Percentiles rank a stretch among this genome's conserved stretches.
Evolutionary conservation across 2,797 vertebrate species (phyloP).

Genomic region (Danio aesculapii): DNA sequence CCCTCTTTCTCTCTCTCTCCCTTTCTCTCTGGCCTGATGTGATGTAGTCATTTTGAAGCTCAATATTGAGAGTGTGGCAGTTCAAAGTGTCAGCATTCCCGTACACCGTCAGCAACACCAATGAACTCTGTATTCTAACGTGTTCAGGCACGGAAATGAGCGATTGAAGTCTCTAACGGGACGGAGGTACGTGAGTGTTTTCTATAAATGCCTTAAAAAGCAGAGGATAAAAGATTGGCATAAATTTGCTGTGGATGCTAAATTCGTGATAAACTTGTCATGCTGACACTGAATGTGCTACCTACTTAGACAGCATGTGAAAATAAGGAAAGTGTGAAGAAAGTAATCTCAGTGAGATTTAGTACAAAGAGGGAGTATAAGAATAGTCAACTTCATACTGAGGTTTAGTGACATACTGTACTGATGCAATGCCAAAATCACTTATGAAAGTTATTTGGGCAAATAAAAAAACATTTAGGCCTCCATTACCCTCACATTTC

Average conservation of each 20-base stretch:
- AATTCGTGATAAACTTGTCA: background rate
- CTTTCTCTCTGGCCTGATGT: slow-evolving; percentile 7
- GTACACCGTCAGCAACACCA: background rate
- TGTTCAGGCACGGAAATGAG: slow-evolving; percentile 13
- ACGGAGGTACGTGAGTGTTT: slow-evolving; percentile 27
- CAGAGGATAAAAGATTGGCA: background rate
- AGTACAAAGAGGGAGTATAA: no score
- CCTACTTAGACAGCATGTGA: background rate
- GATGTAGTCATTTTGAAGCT: slow-evolving; percentile 37
- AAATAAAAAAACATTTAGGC: no score
- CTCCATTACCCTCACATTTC: no score
- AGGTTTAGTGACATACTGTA: no score
- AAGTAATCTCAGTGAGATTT: background rate
- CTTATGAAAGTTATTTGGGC: no score
- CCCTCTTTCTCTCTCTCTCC: background rate
- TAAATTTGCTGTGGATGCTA: background rate
- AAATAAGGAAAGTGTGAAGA: background rate
- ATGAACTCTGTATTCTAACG: slow-evolving; percentile 1
- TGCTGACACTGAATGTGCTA: background rate
- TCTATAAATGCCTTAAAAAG: slow-evolving; percentile 35
- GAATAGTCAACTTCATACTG: no score
- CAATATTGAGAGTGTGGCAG: slow-evolving; percentile 1
- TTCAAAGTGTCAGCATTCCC: slow-evolving; percentile 43
- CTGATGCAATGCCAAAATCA: no score
- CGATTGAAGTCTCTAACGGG: slow-evolving; percentile 4